Evolutionary conservation across 2,888 invertebrate species (phyloP).

Genomic region (Spodoptera exigua): DNA sequence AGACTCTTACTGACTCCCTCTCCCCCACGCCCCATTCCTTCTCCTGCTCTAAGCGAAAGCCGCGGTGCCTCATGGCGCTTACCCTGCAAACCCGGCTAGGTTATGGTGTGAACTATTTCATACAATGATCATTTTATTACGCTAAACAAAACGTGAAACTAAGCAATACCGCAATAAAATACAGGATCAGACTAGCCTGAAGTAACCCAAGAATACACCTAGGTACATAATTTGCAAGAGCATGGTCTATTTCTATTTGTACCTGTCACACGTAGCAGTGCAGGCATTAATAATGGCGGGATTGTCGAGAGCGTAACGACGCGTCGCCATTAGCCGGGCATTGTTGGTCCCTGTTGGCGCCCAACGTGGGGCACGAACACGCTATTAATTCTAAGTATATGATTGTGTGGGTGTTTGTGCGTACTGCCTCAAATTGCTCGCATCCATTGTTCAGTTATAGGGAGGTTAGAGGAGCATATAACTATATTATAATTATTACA

Average conservation of each 20-base stretch:
- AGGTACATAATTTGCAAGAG: conserved; percentile 35
- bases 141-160: too few relatives aligned
- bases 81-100: too few relatives aligned
- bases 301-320: conserved; percentile 73
- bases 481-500: background rate
- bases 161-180: conserved; percentile 3
- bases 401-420: conserved; percentile 30
- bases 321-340: conserved; percentile 77
- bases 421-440: conserved; percentile 8
- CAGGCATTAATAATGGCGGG: conserved; percentile 52
- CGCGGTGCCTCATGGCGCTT: too few relatives aligned
- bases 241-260: conserved; percentile 42
- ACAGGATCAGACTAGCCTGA: background rate
- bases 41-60: too few relatives aligned
- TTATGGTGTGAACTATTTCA: too few relatives aligned
- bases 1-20: too few relatives aligned
- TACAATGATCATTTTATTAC: too few relatives aligned
- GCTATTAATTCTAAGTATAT: conserved; percentile 42
- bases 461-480: background rate
- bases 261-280: conserved; percentile 53
- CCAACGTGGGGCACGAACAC: conserved; percentile 69
- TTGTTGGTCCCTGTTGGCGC: conserved; percentile 75
- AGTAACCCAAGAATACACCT: background rate
- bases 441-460: conserved; percentile 9
- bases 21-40: too few relatives aligned